Evolutionary conservation across 2,113 vertebrate species (phyloP).

Genomic region (Perccottus glenii): DNA sequence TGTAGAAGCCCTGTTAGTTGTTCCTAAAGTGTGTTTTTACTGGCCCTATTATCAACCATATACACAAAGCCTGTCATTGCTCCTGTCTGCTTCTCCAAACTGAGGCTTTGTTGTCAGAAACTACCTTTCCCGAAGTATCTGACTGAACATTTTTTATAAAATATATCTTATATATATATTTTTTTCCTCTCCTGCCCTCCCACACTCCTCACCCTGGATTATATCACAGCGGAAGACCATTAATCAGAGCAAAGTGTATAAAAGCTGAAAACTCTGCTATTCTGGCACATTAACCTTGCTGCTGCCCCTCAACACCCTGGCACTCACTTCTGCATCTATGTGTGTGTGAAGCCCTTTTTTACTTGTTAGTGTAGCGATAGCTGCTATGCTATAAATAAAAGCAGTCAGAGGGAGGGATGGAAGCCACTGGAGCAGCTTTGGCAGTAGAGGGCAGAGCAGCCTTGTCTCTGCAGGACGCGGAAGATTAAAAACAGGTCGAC

Average conservation of each 20-base stretch:
- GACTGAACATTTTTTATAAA: too few relatives aligned
- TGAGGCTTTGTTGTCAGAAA: too few relatives aligned
- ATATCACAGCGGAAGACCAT: conserved; percentile 70
- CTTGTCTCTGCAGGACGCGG: conserved; percentile 69
- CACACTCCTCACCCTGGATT: conserved; percentile 60
- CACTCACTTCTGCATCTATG: conserved; percentile 26
- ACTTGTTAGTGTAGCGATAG: conserved; percentile 63
- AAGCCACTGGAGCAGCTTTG: conserved; percentile 66
- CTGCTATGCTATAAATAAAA: conserved; percentile 77
- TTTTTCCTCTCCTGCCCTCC: conserved; percentile 24
- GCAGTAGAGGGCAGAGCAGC: conserved; percentile 78
- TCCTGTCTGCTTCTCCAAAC: too few relatives aligned
- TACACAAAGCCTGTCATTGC: too few relatives aligned
- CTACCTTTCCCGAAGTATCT: too few relatives aligned
- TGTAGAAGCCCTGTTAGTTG: too few relatives aligned
- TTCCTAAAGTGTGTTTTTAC: too few relatives aligned
- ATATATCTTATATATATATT: too few relatives aligned
- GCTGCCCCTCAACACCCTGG: conserved; percentile 56
- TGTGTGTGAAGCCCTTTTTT: conserved; percentile 45
- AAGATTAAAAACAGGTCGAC: conserved; percentile 61
- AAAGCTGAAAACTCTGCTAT: conserved; percentile 44
- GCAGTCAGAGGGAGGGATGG: conserved; percentile 70
- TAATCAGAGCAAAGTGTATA: conserved; percentile 65
- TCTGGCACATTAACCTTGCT: conserved; percentile 59
- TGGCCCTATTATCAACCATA: too few relatives aligned